Conservation (phyloP, 2,113 vertebrate species). For the Rallus limicola region DNA sequence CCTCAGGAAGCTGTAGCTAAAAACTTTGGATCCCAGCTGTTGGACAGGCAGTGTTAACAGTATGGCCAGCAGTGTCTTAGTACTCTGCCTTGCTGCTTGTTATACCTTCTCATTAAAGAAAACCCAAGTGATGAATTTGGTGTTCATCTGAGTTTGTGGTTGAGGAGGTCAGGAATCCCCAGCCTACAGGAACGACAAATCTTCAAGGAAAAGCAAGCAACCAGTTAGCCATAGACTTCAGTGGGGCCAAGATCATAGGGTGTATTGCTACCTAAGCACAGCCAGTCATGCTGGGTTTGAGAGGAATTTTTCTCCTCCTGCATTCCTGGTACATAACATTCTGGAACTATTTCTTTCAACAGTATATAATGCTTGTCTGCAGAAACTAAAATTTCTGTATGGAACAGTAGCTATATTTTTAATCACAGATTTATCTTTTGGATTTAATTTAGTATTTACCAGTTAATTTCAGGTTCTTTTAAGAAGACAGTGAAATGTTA, state of each 20-base stretch:
- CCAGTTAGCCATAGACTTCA: not conserved
- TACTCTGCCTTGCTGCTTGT: not conserved
- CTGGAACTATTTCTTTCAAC: not conserved
- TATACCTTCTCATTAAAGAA: not conserved
- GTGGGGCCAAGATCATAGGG: not conserved
- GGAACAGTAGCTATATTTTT: not conserved
- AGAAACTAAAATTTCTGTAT: not conserved
- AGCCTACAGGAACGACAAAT: not conserved
- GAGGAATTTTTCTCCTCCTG: not conserved
- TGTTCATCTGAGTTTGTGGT: not conserved
- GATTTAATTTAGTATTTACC: conserved; percentile 23
- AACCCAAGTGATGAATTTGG: not conserved
- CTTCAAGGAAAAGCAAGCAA: not conserved
- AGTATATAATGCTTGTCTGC: not conserved
- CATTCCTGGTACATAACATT: not conserved
- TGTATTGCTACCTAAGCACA: not conserved
- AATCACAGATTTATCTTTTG: not conserved
- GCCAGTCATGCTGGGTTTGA: not conserved
- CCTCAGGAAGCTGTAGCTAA: not conserved
- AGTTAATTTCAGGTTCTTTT: conserved; percentile 35
- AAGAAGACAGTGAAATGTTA: conserved; percentile 6
- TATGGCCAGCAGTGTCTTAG: not conserved
- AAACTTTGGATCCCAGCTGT: not conserved
- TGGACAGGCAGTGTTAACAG: not conserved
- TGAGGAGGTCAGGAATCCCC: not conserved